These are phyloP conservation scores for Epistrophe eligans DNA, from an alignment of 2,888 invertebrate species.

Conservation along the genomic window DNA sequence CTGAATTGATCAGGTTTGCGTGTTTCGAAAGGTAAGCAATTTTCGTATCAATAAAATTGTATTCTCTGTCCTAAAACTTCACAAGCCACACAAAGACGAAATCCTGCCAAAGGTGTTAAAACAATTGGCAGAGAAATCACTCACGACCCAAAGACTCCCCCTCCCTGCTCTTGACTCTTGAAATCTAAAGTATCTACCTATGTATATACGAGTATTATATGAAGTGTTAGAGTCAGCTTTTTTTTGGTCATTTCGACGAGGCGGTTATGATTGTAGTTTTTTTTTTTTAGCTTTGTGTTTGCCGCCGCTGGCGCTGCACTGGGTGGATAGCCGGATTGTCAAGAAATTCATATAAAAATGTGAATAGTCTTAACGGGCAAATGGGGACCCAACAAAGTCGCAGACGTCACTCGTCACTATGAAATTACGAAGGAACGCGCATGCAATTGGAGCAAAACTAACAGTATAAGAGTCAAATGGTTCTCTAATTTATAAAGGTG, in stretches of 20 bases:
- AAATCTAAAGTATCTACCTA: constrained; percentile 3
- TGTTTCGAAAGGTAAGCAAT: constrained; percentile 67
- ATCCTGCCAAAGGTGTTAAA: constrained; percentile 70
- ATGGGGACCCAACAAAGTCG: constrained; percentile 3
- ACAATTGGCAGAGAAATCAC: constrained; percentile 68
- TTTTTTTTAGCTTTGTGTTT: constrained; percentile 43
- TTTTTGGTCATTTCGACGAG: constrained; percentile 14
- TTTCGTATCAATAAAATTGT: constrained; percentile 53
- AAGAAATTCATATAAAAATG: constrained; percentile 22
- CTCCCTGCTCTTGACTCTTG: not conserved
- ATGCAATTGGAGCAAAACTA: constrained; percentile 44
- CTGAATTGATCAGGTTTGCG: constrained; percentile 47
- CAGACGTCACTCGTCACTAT: constrained; percentile 2
- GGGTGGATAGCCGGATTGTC: constrained; percentile 3
- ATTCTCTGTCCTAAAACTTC: not conserved
- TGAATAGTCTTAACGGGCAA: not conserved
- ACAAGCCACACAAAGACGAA: constrained; percentile 35
- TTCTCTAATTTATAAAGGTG: constrained; percentile 66
- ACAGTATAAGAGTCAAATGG: constrained; percentile 24
- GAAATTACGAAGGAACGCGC: constrained; percentile 46
- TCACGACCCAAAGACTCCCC: constrained; percentile 36
- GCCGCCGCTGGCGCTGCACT: constrained; percentile 13
- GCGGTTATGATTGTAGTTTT: constrained; percentile 56
- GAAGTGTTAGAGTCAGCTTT: constrained; percentile 43
- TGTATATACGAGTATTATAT: not conserved